Conservation (phyloP, 1,140 invertebrate genomes). For the Littorina saxatilis region DNA sequence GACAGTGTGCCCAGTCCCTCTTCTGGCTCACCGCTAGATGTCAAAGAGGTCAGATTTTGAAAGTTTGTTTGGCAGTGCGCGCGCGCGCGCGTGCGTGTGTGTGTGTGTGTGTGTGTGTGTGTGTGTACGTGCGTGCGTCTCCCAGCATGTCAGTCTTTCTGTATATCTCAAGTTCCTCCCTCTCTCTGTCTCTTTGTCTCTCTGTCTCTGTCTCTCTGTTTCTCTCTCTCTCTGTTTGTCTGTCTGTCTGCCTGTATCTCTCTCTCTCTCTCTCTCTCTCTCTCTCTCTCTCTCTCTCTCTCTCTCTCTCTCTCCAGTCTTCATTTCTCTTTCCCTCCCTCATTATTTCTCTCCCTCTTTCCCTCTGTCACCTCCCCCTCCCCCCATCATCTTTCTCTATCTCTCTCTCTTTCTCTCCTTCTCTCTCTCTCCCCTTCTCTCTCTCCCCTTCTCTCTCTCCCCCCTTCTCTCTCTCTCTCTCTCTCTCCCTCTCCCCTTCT, state of each 20-base stretch:
- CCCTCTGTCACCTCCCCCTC: too few species aligned
- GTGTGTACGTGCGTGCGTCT: not conserved
- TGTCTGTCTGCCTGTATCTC: not conserved
- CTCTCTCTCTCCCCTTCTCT: too few species aligned
- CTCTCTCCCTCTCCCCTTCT: too few species aligned
- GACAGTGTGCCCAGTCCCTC: conserved; percentile 45
- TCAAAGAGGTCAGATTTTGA: conserved; percentile 6
- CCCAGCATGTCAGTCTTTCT: not conserved
- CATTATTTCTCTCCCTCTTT: too few species aligned
- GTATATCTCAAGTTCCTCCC: not conserved
- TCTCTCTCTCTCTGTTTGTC: too few species aligned
- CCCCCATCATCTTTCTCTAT: too few species aligned
- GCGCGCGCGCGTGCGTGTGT: conserved; percentile 2
- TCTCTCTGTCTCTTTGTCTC: not conserved
- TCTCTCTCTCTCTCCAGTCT: too few species aligned
- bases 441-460: too few species aligned
- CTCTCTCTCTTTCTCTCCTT: too few species aligned
- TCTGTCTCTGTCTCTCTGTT: not conserved
- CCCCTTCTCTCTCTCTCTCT: too few species aligned
- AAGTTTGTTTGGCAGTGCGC: conserved; percentile 5
- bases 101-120: not conserved
- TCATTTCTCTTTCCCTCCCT: too few species aligned
- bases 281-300: not conserved
- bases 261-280: not conserved
- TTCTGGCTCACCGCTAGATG: conserved; percentile 42